These are phyloP conservation scores for Poeciliopsis infans DNA, from an alignment of 2,797 vertebrate species.

Conservation along the genomic window DNA sequence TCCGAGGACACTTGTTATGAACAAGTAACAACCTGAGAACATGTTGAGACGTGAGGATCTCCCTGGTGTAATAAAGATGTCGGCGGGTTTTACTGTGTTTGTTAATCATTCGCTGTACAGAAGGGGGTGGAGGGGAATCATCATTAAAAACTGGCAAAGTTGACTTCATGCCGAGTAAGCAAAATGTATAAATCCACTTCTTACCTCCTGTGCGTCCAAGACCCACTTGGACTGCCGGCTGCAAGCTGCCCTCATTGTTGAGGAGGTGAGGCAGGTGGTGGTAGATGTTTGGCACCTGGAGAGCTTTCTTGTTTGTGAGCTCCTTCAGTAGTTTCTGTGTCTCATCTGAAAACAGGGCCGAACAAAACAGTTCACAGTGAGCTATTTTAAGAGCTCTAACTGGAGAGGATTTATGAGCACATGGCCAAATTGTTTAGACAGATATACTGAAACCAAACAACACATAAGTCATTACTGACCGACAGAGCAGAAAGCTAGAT, in stretches of 20 bases:
- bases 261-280: slow-evolving; percentile 98
- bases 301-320: slow-evolving; percentile 90
- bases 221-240: slow-evolving; percentile 94
- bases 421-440: neutral
- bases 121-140: neutral
- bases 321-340: slow-evolving; percentile 96
- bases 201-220: slow-evolving; percentile 94
- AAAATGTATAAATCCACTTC: slow-evolving; percentile 7
- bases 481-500: neutral
- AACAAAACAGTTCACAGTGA: neutral
- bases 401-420: slow-evolving; percentile 6
- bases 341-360: slow-evolving; percentile 82
- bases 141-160: neutral
- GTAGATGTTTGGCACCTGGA: slow-evolving; percentile 99
- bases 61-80: slow-evolving; percentile 28
- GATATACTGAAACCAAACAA: neutral
- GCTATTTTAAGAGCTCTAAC: neutral
- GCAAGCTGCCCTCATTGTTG: slow-evolving; percentile 95
- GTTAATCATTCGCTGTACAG: neutral
- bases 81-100: slow-evolving; percentile 28
- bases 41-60: slow-evolving; percentile 40
- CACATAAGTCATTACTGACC: neutral
- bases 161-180: neutral
- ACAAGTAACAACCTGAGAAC: slow-evolving; percentile 25
- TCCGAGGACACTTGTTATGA: slow-evolving; percentile 36